These are phyloP conservation scores for Eciton burchellii DNA, from an alignment of 1,140 invertebrate genomes.

Conservation along the genomic window DNA sequence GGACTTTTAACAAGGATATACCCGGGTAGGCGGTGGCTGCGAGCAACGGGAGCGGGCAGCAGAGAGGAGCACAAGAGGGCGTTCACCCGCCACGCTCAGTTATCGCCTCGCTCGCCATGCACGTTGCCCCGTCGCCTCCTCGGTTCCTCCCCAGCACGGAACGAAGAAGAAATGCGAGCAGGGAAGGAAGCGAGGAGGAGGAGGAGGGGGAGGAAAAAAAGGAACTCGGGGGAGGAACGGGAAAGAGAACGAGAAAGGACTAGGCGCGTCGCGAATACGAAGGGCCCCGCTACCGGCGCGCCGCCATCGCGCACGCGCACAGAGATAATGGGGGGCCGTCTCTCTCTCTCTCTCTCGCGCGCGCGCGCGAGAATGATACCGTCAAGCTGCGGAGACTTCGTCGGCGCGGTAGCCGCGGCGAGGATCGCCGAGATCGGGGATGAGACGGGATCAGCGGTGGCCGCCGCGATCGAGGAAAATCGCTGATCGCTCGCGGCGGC, in stretches of 20 bases:
- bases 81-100: conserved; percentile 77
- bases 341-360: no score
- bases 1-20: conserved; percentile 75
- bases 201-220: neutral
- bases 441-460: neutral
- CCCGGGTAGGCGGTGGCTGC: conserved; percentile 70
- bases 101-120: conserved; percentile 62
- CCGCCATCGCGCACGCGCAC: conserved; percentile 50
- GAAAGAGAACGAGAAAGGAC: conserved; percentile 4
- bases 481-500: conserved; percentile 21
- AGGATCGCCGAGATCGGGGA: conserved; percentile 10
- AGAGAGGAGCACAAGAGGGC: conserved; percentile 71
- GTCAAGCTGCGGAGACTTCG: conserved; percentile 1
- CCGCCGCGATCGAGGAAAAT: conserved; percentile 16
- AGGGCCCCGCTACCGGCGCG: conserved; percentile 41
- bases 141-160: neutral
- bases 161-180: conserved; percentile 34
- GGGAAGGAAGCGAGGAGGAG: neutral
- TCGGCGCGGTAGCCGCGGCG: neutral
- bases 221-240: neutral
- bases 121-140: conserved; percentile 46
- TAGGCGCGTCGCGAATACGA: conserved; percentile 50
- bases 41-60: conserved; percentile 67
- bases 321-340: conserved; percentile 62
- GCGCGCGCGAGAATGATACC: conserved; percentile 9